Conservation (phyloP, 2,113 vertebrate genomes). For the Leptobrachium leishanense region DNA sequence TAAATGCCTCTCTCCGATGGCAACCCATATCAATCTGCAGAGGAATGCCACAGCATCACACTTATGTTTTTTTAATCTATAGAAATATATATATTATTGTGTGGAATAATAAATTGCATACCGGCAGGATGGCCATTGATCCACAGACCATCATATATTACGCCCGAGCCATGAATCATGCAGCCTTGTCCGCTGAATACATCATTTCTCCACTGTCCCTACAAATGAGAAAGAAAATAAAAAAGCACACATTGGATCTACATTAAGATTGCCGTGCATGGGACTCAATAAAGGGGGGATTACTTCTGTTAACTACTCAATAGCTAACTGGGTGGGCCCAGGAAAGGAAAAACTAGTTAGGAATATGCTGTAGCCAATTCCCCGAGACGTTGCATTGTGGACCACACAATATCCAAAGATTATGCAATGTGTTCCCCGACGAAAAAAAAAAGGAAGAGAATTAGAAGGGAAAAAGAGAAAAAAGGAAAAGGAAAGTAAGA, state of each 20-base stretch:
- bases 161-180: conserved; percentile 62
- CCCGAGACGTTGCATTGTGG: conserved; percentile 60
- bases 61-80: conserved; percentile 43
- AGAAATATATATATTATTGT: conserved; percentile 29
- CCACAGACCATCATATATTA: conserved; percentile 66
- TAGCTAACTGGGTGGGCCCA: conserved; percentile 64
- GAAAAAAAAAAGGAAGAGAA: conserved; percentile 38
- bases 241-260: conserved; percentile 52
- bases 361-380: conserved; percentile 61
- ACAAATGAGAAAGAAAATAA: conserved; percentile 52
- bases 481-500: conserved; percentile 10
- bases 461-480: conserved; percentile 18
- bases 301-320: conserved; percentile 61
- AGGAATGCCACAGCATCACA: conserved; percentile 48
- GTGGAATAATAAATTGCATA: conserved; percentile 56
- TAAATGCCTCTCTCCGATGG: conserved; percentile 33
- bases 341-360: conserved; percentile 54
- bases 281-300: conserved; percentile 59
- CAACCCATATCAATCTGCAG: conserved; percentile 54
- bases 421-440: conserved; percentile 44
- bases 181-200: conserved; percentile 61
- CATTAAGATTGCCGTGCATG: conserved; percentile 48
- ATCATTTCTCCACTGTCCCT: conserved; percentile 69
- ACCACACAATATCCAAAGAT: conserved; percentile 61
- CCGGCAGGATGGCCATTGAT: conserved; percentile 64